These are phyloP conservation scores for Engraulis encrasicolus DNA, from an alignment of 2,113 vertebrate species.

Conservation along the genomic window DNA sequence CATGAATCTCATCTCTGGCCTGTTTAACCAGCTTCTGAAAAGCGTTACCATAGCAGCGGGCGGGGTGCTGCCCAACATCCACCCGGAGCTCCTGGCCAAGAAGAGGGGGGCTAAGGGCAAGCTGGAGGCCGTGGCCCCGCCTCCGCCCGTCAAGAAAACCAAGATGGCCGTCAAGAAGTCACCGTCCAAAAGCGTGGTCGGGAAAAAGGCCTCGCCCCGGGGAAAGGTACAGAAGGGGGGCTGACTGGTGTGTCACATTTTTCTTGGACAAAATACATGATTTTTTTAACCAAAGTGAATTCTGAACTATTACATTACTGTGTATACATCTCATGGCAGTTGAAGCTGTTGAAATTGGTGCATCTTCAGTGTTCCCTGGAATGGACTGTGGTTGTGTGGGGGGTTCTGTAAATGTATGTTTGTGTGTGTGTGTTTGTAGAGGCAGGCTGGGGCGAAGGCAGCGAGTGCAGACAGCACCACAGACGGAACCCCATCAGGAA, in stretches of 20 bases:
- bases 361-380: too few relatives aligned
- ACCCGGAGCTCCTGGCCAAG: conserved; percentile 94
- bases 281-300: too few relatives aligned
- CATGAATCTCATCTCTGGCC: too few relatives aligned
- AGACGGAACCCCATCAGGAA: conserved; percentile 87
- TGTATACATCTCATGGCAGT: too few relatives aligned
- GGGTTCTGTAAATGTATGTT: background rate
- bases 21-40: conserved; percentile 83
- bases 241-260: background rate
- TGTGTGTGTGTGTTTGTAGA: conserved; percentile 76
- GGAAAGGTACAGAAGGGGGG: conserved; percentile 79
- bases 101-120: conserved; percentile 94
- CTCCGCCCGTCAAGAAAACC: conserved; percentile 89
- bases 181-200: conserved; percentile 80
- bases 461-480: conserved; percentile 95
- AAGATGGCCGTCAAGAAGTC: conserved; percentile 88
- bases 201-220: conserved; percentile 85
- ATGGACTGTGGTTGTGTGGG: background rate
- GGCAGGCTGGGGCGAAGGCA: conserved; percentile 89
- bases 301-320: too few relatives aligned
- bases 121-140: conserved; percentile 90
- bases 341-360: too few relatives aligned
- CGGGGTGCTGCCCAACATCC: conserved; percentile 96
- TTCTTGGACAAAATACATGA: background rate
- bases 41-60: conserved; percentile 97